phyloP scores from a whole-genome alignment of 2,113 vertebrate genomes.

The Thymallus thymallus region DNA sequence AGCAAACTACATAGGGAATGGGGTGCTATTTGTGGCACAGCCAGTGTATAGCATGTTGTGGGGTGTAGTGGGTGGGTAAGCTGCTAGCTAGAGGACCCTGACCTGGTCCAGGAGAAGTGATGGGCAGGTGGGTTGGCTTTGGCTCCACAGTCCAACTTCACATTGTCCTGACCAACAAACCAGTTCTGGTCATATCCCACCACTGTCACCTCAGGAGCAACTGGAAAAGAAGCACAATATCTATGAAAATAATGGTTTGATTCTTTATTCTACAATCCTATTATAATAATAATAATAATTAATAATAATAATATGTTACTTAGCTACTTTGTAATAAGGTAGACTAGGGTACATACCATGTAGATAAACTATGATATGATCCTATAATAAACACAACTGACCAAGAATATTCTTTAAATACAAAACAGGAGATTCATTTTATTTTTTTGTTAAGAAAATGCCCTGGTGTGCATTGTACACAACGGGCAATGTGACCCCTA shows the following conservation, averaged over 20 bases:
- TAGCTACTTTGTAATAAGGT: too few relatives aligned
- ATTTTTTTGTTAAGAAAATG: conserved; percentile 2
- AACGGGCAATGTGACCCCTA: conserved; percentile 36
- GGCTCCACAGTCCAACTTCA: conserved; percentile 87
- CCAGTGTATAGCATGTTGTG: not conserved
- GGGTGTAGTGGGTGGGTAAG: not conserved
- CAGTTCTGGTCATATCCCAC: conserved; percentile 83
- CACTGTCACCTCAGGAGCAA: conserved; percentile 86
- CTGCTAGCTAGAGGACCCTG: conserved; percentile 37
- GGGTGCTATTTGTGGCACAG: not conserved
- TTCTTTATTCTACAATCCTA: not conserved
- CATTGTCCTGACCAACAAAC: conserved; percentile 88
- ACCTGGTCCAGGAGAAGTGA: conserved; percentile 88
- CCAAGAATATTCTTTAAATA: not conserved
- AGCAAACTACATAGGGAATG: too few relatives aligned
- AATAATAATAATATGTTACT: not conserved
- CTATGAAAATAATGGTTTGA: not conserved
- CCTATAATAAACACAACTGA: not conserved
- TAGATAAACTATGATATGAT: not conserved
- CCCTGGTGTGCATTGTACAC: conserved; percentile 13
- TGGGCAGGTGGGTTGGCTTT: conserved; percentile 89
- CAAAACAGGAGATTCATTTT: not conserved
- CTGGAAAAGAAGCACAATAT: conserved; percentile 59
- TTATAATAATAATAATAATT: not conserved
- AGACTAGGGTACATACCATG: not conserved